phyloP scores from a whole-genome alignment of 2,113 vertebrate species.

The Axis porcinus region DNA sequence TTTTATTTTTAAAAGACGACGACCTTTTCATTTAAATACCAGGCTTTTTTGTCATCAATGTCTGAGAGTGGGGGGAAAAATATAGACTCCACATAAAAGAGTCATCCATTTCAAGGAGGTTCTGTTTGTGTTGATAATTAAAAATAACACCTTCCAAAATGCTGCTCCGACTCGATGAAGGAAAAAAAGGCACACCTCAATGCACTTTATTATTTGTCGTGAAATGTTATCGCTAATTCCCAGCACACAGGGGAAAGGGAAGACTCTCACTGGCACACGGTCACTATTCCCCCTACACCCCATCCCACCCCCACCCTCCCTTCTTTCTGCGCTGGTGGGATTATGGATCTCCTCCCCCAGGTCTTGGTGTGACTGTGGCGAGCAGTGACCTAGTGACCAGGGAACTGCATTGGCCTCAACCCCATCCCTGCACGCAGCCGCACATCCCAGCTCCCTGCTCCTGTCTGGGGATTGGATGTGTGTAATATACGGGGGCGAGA shows the following conservation, averaged over 20 bases:
- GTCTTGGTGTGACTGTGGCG: background rate
- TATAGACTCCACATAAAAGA: background rate
- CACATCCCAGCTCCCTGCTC: rapidly evolving
- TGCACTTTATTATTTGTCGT: background rate
- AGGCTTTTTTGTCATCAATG: background rate
- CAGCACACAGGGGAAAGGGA: background rate
- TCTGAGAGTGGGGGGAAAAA: background rate
- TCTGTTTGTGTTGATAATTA: background rate
- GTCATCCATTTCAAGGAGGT: background rate
- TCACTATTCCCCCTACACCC: background rate
- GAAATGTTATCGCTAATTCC: background rate
- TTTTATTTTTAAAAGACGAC: conserved; percentile 28
- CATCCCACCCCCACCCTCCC: background rate
- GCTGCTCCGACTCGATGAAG: background rate
- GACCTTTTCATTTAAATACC: conserved; percentile 49
- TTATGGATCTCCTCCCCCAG: background rate
- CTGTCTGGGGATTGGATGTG: background rate
- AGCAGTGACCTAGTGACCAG: background rate
- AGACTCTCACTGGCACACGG: rapidly evolving
- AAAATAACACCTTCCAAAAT: background rate
- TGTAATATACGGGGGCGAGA: rapidly evolving
- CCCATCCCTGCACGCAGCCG: background rate
- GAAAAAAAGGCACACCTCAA: background rate
- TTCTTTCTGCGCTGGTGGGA: too few species aligned
- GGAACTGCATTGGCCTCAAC: rapidly evolving